Percentiles rank a stretch among this genome's conserved stretches.
Conservation (phyloP, 2,113 vertebrate species). For the Xenotilapia caudafasciata region DNA sequence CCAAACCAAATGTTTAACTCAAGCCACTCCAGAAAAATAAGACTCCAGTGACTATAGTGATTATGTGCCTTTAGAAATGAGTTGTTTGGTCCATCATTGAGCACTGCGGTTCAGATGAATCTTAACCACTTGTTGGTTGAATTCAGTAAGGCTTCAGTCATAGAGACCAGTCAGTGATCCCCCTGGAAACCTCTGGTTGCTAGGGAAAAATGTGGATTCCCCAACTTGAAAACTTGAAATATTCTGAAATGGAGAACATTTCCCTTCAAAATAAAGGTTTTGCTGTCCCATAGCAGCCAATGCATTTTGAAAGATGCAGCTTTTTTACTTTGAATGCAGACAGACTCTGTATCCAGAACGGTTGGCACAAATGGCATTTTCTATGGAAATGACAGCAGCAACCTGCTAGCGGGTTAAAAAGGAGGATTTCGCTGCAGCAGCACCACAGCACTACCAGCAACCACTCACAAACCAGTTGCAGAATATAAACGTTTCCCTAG, state of each 20-base stretch:
- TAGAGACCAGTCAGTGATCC: not conserved
- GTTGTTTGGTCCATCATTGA: not conserved
- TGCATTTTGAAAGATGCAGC: fast-evolving
- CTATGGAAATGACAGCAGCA: fast-evolving
- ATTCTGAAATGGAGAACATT: not conserved
- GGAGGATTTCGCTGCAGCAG: fast-evolving
- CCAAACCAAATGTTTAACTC: not conserved
- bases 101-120: fast-evolving
- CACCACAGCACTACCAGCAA: not conserved
- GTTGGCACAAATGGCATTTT: not conserved
- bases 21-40: not conserved
- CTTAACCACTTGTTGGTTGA: not conserved
- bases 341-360: not conserved
- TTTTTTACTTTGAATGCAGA: not conserved
- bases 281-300: not conserved
- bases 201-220: not conserved
- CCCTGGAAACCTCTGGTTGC: not conserved
- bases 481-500: not conserved
- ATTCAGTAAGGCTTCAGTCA: not conserved
- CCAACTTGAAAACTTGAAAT: not conserved
- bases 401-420: not conserved
- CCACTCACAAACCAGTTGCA: not conserved
- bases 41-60: not conserved
- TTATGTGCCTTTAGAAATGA: not conserved
- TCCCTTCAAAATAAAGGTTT: not conserved